phyloP scores from a whole-genome alignment of 1,140 invertebrate genomes.

The Drosophila nigrodunni region DNA sequence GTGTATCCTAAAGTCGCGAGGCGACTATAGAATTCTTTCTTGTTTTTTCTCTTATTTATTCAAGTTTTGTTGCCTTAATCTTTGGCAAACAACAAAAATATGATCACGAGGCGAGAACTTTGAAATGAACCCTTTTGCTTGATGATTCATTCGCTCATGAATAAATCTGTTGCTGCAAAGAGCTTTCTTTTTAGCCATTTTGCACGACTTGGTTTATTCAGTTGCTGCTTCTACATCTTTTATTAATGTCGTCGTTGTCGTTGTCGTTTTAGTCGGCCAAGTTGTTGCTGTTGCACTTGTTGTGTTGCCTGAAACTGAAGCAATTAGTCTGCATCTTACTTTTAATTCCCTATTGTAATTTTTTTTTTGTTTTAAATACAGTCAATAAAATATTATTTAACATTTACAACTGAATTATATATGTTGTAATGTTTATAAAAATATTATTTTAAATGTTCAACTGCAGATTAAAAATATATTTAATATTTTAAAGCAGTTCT shows the following conservation, averaged over 20 bases:
- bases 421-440: no score
- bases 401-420: no score
- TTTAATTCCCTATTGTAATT: not conserved
- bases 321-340: conserved; percentile 7
- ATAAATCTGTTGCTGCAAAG: conserved; percentile 15
- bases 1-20: no score
- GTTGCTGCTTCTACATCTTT: conserved; percentile 8
- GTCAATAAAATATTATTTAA: no score
- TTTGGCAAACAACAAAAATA: conserved; percentile 4
- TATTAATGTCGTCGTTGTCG: conserved; percentile 16
- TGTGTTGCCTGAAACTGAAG: not conserved
- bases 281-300: no score
- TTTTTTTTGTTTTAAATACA: no score
- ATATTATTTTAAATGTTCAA: no score
- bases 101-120: conserved; percentile 7
- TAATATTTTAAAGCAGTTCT: no score
- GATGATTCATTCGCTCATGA: conserved; percentile 40
- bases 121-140: conserved; percentile 25
- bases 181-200: conserved; percentile 20
- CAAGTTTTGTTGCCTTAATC: conserved; percentile 24
- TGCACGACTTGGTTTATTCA: not conserved
- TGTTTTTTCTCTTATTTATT: not conserved
- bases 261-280: no score
- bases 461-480: no score
- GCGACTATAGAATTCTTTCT: not conserved